Evolutionary conservation across 2,797 vertebrate genomes (phyloP), one percentile per base, ranked within the genome.

Genomic region (Echiichthys vipera): DNA sequence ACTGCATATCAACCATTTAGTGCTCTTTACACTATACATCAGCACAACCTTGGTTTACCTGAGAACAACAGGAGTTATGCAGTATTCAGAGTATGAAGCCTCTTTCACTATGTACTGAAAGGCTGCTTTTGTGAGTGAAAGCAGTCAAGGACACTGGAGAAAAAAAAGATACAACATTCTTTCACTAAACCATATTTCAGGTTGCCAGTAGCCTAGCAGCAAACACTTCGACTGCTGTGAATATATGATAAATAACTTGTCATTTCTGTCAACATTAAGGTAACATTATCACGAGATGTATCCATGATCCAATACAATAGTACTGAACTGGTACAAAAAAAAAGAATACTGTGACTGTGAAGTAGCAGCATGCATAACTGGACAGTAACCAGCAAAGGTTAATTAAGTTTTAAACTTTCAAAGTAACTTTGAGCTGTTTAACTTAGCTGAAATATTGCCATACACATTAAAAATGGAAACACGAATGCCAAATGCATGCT

Each of bases 41-140:
- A 24, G 76, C n/a, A 20, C 40, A 85, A 81, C 92, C 93, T 94
- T 93, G 92, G 74, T 71, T 88, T 84, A 69, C 47, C 29, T 14
- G 79, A 71, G 75, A 88, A 92, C 80, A 91, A 89, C 67, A 29
- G 27, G 45, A 75, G 68, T 54, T 80, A 37, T 68, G 78, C 75
- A 42, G 83, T 43, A 79, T 79, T 81, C 81, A 83, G 80, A 59
- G 77, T 37, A 72, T 73, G 77, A 81, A 58, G 66, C 17, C 17
- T 68, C 72, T 77, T 69, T 47, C 24, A 84, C 58, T 65, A 22
- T 46, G 70, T 46, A 65, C 46, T 78, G 75, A 88, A 87, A 82
- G 37, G 71, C 64, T 18, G 80, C 76, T 65, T 80, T 58, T 71
- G 50, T 53, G 74, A 84, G 58, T 78, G 87, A 78, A 88, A 83